A percentile compares a stretch with the other conserved stretches of the same genome.
Conservation (phyloP, 2,797 vertebrate genomes). For the Gymnoscopelus braueri region DNA sequence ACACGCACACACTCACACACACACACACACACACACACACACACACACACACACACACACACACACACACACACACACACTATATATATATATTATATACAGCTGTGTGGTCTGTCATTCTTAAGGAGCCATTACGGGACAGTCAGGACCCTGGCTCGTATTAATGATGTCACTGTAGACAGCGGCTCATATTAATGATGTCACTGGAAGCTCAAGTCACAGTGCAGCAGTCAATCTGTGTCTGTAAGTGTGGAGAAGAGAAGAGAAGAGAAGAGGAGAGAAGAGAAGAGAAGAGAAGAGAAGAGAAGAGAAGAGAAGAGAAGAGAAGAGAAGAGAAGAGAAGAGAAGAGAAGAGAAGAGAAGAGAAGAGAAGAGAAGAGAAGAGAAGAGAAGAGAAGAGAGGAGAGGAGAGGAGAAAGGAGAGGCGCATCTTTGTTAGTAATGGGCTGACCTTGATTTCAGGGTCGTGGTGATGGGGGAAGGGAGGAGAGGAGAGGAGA, state of each 20-base stretch:
- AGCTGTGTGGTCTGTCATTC: conserved; percentile 73
- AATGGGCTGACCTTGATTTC: conserved; percentile 72
- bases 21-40: not conserved
- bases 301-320: no score
- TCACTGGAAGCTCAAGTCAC: conserved; percentile 45
- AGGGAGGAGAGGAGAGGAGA: conserved; percentile 50
- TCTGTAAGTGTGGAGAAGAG: no score
- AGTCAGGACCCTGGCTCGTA: conserved; percentile 66
- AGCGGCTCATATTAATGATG: conserved; percentile 78
- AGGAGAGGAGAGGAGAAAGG: conserved; percentile 16
- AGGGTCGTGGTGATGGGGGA: conserved; percentile 70
- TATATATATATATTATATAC: no score
- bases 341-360: no score
- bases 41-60: not conserved
- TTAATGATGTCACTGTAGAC: conserved; percentile 76
- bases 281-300: no score
- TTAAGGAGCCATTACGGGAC: conserved; percentile 71
- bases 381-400: conserved; percentile 2
- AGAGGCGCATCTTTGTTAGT: conserved; percentile 66
- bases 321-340: no score
- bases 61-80: not conserved
- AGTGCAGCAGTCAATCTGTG: no score
- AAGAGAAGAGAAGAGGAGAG: conserved; percentile 27
- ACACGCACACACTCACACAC: no score
- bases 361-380: not conserved